Conservation (phyloP, 2,113 vertebrate species). For the Noturus placidus region DNA sequence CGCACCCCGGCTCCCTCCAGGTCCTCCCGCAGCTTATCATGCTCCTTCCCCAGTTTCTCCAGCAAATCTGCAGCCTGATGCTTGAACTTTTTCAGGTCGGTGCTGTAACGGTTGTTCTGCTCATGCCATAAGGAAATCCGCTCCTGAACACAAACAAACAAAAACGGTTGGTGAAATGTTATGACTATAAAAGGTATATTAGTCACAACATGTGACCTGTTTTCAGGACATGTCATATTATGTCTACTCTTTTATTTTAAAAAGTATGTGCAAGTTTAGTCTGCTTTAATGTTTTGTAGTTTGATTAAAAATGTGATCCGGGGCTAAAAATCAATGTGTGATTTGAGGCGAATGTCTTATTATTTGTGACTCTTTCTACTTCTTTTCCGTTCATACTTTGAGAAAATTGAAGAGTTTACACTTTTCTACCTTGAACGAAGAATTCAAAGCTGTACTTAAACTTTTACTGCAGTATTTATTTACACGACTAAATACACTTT, state of each 20-base stretch:
- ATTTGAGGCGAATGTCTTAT: neutral
- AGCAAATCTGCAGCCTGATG: slow-evolving; percentile 82
- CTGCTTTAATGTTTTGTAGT: neutral
- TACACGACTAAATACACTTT: neutral
- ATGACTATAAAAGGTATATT: neutral
- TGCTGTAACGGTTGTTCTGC: slow-evolving; percentile 82
- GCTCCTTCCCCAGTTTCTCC: slow-evolving; percentile 79
- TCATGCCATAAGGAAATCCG: slow-evolving; percentile 89
- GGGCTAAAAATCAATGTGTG: neutral
- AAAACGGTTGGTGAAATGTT: neutral
- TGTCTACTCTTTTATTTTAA: neutral
- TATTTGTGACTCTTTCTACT: neutral
- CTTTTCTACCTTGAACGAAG: neutral
- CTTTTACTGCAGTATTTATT: neutral
- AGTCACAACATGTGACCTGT: neutral
- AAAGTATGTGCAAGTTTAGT: neutral
- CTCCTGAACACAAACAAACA: slow-evolving; percentile 70
- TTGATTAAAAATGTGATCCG: neutral
- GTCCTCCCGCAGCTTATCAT: slow-evolving; percentile 73
- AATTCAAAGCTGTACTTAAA: neutral
- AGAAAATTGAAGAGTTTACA: neutral
- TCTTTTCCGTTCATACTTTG: neutral
- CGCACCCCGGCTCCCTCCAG: slow-evolving; percentile 73
- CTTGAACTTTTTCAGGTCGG: slow-evolving; percentile 86
- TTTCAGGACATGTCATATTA: neutral